Conservation (phyloP, 2,113 vertebrate genomes). For the Xenopus borealis region DNA sequence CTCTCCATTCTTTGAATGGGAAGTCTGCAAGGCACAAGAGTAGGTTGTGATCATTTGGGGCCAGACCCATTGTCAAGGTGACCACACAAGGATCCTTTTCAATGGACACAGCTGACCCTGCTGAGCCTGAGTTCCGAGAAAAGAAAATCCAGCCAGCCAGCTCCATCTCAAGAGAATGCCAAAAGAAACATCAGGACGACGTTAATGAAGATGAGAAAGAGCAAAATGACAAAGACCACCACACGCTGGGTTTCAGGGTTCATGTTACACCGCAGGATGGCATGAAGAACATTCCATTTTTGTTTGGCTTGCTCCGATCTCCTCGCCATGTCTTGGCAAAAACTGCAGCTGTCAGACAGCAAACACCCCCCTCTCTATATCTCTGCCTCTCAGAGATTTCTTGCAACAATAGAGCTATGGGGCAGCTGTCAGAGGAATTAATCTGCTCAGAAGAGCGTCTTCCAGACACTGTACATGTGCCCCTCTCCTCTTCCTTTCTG, state of each 20-base stretch:
- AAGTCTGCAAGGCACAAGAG: slow-evolving; percentile 42
- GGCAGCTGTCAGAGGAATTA: slow-evolving; percentile 47
- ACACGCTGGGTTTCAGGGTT: slow-evolving; percentile 88
- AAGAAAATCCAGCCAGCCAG: slow-evolving; percentile 36
- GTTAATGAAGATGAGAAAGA: slow-evolving; percentile 93
- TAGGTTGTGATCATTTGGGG: slow-evolving; percentile 20
- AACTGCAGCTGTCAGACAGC: slow-evolving; percentile 12
- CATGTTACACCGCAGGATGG: slow-evolving; percentile 90
- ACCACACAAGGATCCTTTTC: slow-evolving; percentile 53
- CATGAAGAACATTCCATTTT: slow-evolving; percentile 70
- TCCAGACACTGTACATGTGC: slow-evolving; percentile 44
- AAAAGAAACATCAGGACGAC: slow-evolving; percentile 95
- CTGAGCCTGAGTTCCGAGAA: slow-evolving; percentile 51
- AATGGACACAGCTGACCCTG: slow-evolving; percentile 61
- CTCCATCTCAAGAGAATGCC: slow-evolving; percentile 81
- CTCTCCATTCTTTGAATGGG: slow-evolving; percentile 27
- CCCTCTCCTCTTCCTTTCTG: slow-evolving; percentile 34
- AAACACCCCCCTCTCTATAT: neutral
- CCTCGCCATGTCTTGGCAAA: slow-evolving; percentile 65
- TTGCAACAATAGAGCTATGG: slow-evolving; percentile 27
- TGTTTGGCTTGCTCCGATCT: slow-evolving; percentile 69
- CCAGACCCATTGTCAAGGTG: slow-evolving; percentile 54
- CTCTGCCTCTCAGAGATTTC: neutral
- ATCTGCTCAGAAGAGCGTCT: slow-evolving; percentile 12
- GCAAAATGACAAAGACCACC: slow-evolving; percentile 92